Evolutionary conservation across 1,140 invertebrate species (phyloP), one percentile per base, ranked within the genome.

Genomic region (Drosophila azteca): DNA sequence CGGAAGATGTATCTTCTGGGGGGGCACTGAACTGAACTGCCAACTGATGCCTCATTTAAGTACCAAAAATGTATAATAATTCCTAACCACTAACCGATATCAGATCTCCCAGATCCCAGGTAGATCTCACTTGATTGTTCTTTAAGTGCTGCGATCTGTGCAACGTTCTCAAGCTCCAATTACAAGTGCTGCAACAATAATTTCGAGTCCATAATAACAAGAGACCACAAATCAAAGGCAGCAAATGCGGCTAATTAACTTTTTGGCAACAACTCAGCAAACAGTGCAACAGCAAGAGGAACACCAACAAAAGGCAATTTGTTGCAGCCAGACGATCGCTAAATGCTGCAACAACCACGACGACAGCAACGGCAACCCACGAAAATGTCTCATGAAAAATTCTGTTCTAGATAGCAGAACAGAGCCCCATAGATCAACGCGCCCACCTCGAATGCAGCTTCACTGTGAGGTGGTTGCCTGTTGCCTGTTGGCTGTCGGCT

Each of bases 351-450:
- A 39, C 64, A 78, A 29, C 46, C 39, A 48, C 58, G 53, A 46
- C 15, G 29, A 24, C 41, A 60, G 64, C 51, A 43, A 69, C 66
- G 35, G 29, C 73, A 61, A 51, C 82, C 82, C 83, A 87, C 82
- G 82, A 78, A 76, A 84, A 80, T 84, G 81, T 84, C 81, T 85
- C 73, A 64, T 85, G 81, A 84, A 85, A 84, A 82, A 87, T 87
- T 87, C 83, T 87, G 82, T 87, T 87, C 83, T 87, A 87, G 83
- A 88, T 88, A 64, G 69, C 49, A 67, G 55, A 72, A 66, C 74
- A 63, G 71, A 70, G 69, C 69, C 72, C 62, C 77, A 79, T 79
- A 69, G 70, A 80, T 76, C 73, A 76, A 76, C 72, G 54, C 77
- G 78, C 78, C 71, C 71, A 70, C 35, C 35, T 75, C 60, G 59